Conservation (phyloP, 2,113 vertebrate species). For the Xiphorhynchus elegans region DNA sequence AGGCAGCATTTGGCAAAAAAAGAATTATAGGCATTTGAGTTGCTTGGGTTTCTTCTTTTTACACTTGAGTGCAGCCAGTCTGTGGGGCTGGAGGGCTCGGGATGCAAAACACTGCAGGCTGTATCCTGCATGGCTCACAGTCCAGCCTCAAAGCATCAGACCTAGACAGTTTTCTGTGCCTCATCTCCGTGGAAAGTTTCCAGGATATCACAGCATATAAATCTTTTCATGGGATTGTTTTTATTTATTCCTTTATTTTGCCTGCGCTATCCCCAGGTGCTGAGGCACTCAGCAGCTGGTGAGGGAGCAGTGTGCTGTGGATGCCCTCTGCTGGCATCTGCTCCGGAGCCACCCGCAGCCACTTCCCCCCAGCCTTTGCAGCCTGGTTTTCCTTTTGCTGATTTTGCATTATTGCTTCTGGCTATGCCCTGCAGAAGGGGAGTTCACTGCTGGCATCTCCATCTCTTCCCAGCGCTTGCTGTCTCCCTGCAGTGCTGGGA, state of each 20-base stretch:
- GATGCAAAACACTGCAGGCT: background rate
- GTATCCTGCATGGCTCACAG: background rate
- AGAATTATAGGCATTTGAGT: background rate
- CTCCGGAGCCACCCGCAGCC: rapidly evolving
- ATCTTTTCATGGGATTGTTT: background rate
- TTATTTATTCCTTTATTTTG: background rate
- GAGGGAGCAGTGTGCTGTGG: background rate
- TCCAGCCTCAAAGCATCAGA: background rate
- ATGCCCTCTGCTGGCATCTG: constrained; percentile 8
- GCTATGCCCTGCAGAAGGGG: background rate
- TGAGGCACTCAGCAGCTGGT: background rate
- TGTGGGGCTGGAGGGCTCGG: background rate
- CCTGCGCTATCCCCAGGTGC: rapidly evolving
- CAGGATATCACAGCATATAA: background rate
- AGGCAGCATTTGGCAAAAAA: background rate
- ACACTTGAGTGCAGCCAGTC: background rate
- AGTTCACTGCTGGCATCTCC: background rate
- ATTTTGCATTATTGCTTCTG: background rate
- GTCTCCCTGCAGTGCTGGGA: background rate
- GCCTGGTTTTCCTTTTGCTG: background rate
- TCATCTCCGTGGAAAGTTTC: background rate
- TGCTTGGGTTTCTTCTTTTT: background rate
- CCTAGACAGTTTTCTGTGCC: background rate
- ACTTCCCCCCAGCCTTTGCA: rapidly evolving
- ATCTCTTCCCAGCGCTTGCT: rapidly evolving